Conservation (phyloP, 2,888 invertebrate genomes). For the Cataglyphis albicans region DNA sequence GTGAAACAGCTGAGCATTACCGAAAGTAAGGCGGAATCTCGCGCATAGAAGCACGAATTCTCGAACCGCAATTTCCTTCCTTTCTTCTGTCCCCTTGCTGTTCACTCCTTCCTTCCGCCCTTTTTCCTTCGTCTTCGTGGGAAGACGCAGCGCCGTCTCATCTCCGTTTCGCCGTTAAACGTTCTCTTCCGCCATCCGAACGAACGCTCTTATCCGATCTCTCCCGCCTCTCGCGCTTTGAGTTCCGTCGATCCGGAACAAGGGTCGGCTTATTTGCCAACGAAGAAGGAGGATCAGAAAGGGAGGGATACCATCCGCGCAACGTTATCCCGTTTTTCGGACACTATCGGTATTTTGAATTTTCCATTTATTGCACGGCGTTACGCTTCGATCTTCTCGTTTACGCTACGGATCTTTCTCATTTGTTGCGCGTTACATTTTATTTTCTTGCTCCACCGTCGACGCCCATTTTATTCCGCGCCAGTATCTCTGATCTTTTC, state of each 20-base stretch:
- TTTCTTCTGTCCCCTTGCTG: slow-evolving; percentile 43
- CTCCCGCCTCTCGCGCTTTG: slow-evolving; percentile 49
- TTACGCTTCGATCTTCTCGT: slow-evolving; percentile 33
- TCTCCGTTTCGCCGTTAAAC: slow-evolving; percentile 52
- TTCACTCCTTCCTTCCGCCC: slow-evolving; percentile 11
- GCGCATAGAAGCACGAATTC: slow-evolving; percentile 62
- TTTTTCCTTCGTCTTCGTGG: slow-evolving; percentile 40
- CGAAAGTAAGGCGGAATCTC: slow-evolving; percentile 61
- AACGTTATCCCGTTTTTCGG: slow-evolving; percentile 22
- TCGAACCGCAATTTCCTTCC: slow-evolving; percentile 69
- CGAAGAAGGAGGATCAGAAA: not conserved
- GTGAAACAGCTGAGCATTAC: slow-evolving; percentile 65
- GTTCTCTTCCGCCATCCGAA: slow-evolving; percentile 20
- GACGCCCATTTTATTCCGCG: not conserved
- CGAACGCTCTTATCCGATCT: slow-evolving; percentile 55
- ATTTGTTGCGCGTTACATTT: not conserved
- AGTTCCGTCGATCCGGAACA: slow-evolving; percentile 58
- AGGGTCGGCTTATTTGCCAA: slow-evolving; percentile 62
- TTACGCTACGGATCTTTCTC: slow-evolving; percentile 19
- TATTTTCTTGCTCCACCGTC: not conserved
- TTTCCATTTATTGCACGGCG: slow-evolving; percentile 33
- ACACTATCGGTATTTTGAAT: slow-evolving; percentile 33
- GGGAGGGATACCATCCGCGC: not conserved
- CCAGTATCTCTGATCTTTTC: not conserved
- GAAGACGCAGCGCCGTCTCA: slow-evolving; percentile 30